A percentile compares a stretch with the other conserved stretches of the same genome.
Evolutionary conservation across 2,797 vertebrate species (phyloP).

Genomic region (Sebastes vulpes): DNA sequence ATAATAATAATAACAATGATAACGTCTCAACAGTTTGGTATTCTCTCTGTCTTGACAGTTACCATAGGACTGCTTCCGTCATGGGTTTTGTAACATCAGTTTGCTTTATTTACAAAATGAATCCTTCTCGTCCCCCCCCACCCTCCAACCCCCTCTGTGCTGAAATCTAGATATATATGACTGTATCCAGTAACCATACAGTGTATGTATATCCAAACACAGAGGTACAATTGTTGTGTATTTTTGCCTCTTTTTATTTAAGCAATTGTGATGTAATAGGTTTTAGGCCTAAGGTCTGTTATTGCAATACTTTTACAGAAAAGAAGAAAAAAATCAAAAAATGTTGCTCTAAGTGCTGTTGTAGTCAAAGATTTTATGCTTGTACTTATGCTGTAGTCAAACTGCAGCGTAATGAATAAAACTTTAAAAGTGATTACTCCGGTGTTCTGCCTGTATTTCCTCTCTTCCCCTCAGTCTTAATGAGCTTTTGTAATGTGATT

Average conservation of each 20-base stretch:
- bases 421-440: slow-evolving; percentile 87
- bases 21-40: slow-evolving; percentile 83
- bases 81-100: slow-evolving; percentile 82
- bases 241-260: slow-evolving; percentile 89
- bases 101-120: slow-evolving; percentile 83
- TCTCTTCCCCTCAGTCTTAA: not conserved
- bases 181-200: slow-evolving; percentile 65
- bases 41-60: slow-evolving; percentile 82
- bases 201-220: slow-evolving; percentile 70
- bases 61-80: slow-evolving; percentile 86
- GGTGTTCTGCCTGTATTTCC: slow-evolving; percentile 49
- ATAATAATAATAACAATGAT: slow-evolving; percentile 68
- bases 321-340: slow-evolving; percentile 83
- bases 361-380: slow-evolving; percentile 97
- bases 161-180: slow-evolving; percentile 54
- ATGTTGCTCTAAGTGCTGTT: slow-evolving; percentile 96
- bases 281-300: slow-evolving; percentile 94
- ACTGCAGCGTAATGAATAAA: slow-evolving; percentile 95
- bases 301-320: slow-evolving; percentile 95
- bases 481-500: slow-evolving; percentile 40
- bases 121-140: slow-evolving; percentile 46
- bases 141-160: slow-evolving; percentile 59
- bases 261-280: slow-evolving; percentile 94
- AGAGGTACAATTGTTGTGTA: slow-evolving; percentile 88
- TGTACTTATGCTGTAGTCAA: slow-evolving; percentile 95